Base-by-base conservation (phyloP, 2,888 invertebrate genomes). In the Halictus quadricinctus region DNA sequence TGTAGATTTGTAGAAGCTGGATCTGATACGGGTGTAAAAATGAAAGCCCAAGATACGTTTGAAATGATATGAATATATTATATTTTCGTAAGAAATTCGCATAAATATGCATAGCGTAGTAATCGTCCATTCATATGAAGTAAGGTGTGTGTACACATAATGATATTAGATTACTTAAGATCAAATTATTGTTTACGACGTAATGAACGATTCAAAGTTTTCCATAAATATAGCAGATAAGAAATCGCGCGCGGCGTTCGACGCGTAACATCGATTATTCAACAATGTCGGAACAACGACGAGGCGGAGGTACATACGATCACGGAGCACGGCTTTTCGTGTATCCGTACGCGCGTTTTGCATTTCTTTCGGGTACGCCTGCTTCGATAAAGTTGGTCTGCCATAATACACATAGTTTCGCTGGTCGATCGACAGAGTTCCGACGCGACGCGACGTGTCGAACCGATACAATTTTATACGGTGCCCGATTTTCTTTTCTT, bases 81-180 rank as follows among this genome's bases (percentile, higher is more conserved):
- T 91, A 90, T 92, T 93, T 92, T 90, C 91, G 92, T 93, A 93
- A 92, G 93, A 94, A 93, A 93, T 83, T 90, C 89, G 88, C 89
- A 91, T 90, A 89, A 89, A 90, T 91, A 90, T 92, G 90, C 88
- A 88, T 89, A 88, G 88, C 88, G 83, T 84, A 90, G 87, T 89
- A 90, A 91, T 88, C 80, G 82, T 86, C 88, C 87, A 12, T 74
- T 80, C 86, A 84, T 76, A 82, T 86, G 89, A 72, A 83, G 80
- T 83, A 81, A 80, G 73, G 66, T 80, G 84, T 87, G 86, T 87
- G n/a, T n/a, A 88, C 82, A 83, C 83, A 85, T 86, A 87, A 81
- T 83, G 83, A 85, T 64, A 75, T 80, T 83, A 84, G 83, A 89
- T 87, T 84, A 84, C 83, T 87, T 88, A 79, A 84, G 69, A 79